These are phyloP conservation scores for Tipula helvola DNA, from an alignment of 2,888 invertebrate species.

Conservation along the genomic window DNA sequence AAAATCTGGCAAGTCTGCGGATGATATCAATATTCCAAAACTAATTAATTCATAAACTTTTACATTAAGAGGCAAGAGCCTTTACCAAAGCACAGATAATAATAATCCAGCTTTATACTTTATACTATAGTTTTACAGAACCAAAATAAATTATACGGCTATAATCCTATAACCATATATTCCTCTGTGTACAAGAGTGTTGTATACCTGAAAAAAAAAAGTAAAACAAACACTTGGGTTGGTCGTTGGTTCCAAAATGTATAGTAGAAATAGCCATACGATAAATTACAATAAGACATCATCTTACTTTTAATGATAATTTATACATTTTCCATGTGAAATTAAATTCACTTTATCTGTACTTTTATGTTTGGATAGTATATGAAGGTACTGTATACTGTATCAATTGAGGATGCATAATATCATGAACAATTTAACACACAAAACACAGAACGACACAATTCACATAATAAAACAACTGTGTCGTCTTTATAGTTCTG, in stretches of 20 bases:
- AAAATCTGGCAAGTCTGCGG: too few relatives aligned
- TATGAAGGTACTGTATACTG: background rate
- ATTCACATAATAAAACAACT: background rate
- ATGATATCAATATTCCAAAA: too few relatives aligned
- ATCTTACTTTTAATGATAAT: background rate
- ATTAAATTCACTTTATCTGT: background rate
- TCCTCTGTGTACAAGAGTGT: background rate
- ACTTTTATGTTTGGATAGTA: background rate
- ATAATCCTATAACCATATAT: background rate
- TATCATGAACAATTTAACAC: background rate
- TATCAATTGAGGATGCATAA: background rate
- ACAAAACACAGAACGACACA: background rate
- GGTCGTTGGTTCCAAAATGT: background rate
- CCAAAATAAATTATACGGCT: background rate
- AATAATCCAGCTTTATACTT: background rate
- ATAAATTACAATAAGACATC: background rate
- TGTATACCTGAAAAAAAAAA: background rate
- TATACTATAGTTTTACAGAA: background rate
- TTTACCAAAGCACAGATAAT: background rate
- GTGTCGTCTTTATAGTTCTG: background rate
- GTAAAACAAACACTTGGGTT: background rate
- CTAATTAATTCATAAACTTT: background rate
- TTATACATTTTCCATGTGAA: background rate
- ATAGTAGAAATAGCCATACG: background rate
- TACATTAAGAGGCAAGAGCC: background rate